phyloP scores from a whole-genome alignment of 1,140 invertebrate genomes.

The Drosophila orena region DNA sequence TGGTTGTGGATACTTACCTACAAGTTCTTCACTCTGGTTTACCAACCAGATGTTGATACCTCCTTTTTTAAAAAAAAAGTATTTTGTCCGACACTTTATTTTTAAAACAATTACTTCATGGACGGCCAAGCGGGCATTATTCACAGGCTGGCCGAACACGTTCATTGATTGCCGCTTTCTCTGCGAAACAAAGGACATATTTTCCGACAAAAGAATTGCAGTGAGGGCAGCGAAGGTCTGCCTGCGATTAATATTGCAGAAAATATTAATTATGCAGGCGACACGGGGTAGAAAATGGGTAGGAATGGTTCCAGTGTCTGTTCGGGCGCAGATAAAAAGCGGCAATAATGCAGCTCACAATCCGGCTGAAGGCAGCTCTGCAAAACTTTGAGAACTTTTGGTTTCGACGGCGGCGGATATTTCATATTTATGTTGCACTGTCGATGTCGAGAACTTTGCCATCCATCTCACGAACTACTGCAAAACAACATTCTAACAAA shows the following conservation, averaged over 20 bases:
- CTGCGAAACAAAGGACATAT: slow-evolving; percentile 56
- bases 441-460: slow-evolving; percentile 43
- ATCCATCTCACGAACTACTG: slow-evolving; percentile 1
- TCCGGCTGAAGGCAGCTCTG: slow-evolving; percentile 8
- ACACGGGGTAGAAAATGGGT: slow-evolving; percentile 13
- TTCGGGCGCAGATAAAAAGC: slow-evolving; percentile 37
- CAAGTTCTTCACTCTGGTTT: neutral
- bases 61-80: too few relatives aligned
- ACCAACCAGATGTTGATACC: too few relatives aligned
- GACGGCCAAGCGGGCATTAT: too few relatives aligned
- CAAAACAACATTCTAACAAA: neutral
- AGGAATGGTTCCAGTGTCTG: slow-evolving; percentile 16
- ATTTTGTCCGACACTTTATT: too few relatives aligned
- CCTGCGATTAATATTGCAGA: slow-evolving; percentile 30
- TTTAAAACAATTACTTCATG: slow-evolving; percentile 29
- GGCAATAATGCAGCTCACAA: slow-evolving; percentile 27
- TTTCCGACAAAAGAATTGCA: slow-evolving; percentile 61
- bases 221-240: slow-evolving; percentile 2
- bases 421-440: slow-evolving; percentile 42
- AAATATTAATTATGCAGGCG: slow-evolving; percentile 67
- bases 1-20: neutral
- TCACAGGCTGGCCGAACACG: slow-evolving; percentile 12
- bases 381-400: slow-evolving; percentile 33
- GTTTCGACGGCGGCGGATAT: slow-evolving; percentile 23
- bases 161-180: slow-evolving; percentile 51